phyloP scores from a whole-genome alignment of 2,797 vertebrate species.

The Garrulus glandarius region DNA sequence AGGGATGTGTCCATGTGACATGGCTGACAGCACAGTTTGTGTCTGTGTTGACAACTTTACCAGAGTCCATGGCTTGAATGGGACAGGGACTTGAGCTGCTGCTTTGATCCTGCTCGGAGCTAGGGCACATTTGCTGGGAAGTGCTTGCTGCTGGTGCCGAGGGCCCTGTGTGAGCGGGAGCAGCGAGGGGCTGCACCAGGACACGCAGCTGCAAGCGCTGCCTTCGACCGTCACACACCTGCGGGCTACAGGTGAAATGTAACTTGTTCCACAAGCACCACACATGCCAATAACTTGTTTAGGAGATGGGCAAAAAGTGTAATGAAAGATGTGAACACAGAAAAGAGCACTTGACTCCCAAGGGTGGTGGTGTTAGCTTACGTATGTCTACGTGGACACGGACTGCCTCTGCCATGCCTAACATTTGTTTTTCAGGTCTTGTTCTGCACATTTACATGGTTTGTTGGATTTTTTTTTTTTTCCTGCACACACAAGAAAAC shows the following conservation, averaged over 20 bases:
- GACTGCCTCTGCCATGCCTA: neutral
- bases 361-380: neutral
- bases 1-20: rapidly evolving
- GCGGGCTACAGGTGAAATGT: neutral
- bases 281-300: neutral
- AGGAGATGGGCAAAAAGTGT: neutral
- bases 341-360: neutral
- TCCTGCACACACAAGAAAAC: neutral
- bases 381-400: rapidly evolving
- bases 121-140: rapidly evolving
- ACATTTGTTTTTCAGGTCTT: neutral
- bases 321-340: neutral
- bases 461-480: neutral
- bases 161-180: rapidly evolving
- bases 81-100: rapidly evolving
- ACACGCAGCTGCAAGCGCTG: neutral
- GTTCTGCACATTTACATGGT: neutral
- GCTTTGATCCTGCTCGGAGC: rapidly evolving
- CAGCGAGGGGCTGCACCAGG: rapidly evolving
- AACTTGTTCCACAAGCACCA: neutral
- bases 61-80: neutral
- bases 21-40: neutral
- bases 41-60: neutral
- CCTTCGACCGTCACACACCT: neutral
- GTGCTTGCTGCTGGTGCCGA: neutral